These are phyloP conservation scores for Indicator indicator DNA, from an alignment of 2,113 vertebrate species.

Conservation along the genomic window DNA sequence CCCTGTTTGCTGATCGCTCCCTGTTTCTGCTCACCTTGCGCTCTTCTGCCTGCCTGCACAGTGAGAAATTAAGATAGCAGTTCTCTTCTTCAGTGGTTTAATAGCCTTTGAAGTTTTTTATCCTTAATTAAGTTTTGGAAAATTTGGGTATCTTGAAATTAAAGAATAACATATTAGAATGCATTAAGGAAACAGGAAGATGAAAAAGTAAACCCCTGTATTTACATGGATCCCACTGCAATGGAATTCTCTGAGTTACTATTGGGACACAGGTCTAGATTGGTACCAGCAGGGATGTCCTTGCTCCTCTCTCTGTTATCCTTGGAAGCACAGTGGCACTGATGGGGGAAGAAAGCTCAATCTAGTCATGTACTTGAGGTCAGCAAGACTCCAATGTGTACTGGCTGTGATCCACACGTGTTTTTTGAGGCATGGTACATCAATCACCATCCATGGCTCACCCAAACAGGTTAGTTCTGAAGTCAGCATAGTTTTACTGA, in stretches of 20 bases:
- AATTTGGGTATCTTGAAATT: background rate
- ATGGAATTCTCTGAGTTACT: background rate
- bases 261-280: background rate
- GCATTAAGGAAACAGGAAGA: background rate
- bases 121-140: background rate
- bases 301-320: background rate
- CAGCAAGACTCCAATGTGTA: background rate
- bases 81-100: background rate
- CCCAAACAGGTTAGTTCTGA: background rate
- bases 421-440: background rate
- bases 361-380: background rate
- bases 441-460: background rate
- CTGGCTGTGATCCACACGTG: rapidly evolving
- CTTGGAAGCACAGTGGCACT: background rate
- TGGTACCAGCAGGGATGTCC: background rate
- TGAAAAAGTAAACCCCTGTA: background rate
- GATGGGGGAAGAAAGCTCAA: background rate
- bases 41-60: background rate
- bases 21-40: background rate
- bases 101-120: background rate
- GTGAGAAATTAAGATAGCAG: background rate
- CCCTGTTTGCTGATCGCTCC: background rate
- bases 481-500: background rate
- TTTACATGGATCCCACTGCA: background rate
- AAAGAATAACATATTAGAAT: background rate